Evolutionary conservation across 2,113 vertebrate genomes (phyloP).

Genomic region (Syngnathus scovelli): DNA sequence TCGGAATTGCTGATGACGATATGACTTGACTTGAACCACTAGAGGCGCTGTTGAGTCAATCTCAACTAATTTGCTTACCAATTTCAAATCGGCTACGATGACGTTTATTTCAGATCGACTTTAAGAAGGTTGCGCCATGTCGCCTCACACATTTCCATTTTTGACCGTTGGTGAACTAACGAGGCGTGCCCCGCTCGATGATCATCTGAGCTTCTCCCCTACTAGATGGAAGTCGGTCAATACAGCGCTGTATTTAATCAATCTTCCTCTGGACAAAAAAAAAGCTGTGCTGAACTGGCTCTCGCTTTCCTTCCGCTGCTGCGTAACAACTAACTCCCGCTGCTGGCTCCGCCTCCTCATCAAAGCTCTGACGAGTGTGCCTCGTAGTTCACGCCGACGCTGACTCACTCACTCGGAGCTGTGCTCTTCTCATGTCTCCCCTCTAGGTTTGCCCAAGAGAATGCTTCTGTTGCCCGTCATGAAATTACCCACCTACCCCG

Average conservation of each 20-base stretch:
- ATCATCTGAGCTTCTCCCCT: neutral
- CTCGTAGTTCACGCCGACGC: too few species aligned
- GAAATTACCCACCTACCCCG: constrained; percentile 97
- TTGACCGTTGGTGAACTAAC: neutral
- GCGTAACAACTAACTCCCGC: constrained; percentile 46
- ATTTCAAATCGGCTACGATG: too few species aligned
- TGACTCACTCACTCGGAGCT: neutral
- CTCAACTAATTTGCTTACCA: neutral
- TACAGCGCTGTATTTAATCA: neutral
- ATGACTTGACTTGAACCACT: neutral
- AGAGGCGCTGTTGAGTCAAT: neutral
- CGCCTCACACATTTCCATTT: too few species aligned
- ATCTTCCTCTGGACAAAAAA: neutral
- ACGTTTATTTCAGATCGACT: too few species aligned
- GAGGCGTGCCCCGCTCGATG: neutral
- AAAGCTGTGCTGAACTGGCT: constrained; percentile 25
- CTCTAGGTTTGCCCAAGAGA: constrained; percentile 99
- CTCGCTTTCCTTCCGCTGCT: constrained; percentile 76
- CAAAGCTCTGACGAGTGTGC: too few species aligned
- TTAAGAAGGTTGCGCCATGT: too few species aligned
- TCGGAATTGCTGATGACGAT: neutral
- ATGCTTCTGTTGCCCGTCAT: constrained; percentile 99
- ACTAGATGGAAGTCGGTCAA: constrained; percentile 11
- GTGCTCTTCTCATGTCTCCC: constrained; percentile 90
- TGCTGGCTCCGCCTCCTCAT: too few species aligned